Percentiles rank a stretch among this genome's conserved stretches.
Conservation (phyloP, 2,888 invertebrate species). For the Endotricha flammealis region DNA sequence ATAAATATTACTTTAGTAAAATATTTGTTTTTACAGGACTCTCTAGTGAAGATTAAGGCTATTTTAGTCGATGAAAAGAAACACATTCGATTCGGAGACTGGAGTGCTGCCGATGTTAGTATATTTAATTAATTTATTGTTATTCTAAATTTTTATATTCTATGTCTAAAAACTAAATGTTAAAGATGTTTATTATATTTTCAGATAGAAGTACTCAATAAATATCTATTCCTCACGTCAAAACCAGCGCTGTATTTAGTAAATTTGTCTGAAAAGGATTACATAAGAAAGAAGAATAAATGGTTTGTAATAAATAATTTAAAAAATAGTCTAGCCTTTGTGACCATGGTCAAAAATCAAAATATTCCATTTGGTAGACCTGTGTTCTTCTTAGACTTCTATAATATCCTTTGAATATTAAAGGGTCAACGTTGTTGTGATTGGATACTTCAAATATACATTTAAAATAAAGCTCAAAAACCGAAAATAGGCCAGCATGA, state of each 20-base stretch:
- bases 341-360: no score
- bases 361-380: no score
- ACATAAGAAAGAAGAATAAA: constrained; percentile 98
- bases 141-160: neutral
- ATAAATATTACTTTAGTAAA: no score
- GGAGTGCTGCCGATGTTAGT: constrained; percentile 95
- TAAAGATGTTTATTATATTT: constrained; percentile 34
- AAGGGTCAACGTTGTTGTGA: no score
- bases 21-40: constrained; percentile 84
- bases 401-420: no score
- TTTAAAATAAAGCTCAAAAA: no score
- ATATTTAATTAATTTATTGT: neutral
- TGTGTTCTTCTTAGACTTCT: no score
- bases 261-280: constrained; percentile 98
- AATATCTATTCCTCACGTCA: constrained; percentile 96
- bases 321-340: no score
- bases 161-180: no score
- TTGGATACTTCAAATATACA: no score
- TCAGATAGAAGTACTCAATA: constrained; percentile 97
- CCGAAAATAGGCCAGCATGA: no score
- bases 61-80: constrained; percentile 92
- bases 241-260: constrained; percentile 98
- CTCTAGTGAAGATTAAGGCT: constrained; percentile 89
- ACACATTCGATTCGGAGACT: constrained; percentile 94
- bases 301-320: no score